phyloP scores from a whole-genome alignment of 2,888 invertebrate genomes.

The Marasmarcha lunaedactyla region DNA sequence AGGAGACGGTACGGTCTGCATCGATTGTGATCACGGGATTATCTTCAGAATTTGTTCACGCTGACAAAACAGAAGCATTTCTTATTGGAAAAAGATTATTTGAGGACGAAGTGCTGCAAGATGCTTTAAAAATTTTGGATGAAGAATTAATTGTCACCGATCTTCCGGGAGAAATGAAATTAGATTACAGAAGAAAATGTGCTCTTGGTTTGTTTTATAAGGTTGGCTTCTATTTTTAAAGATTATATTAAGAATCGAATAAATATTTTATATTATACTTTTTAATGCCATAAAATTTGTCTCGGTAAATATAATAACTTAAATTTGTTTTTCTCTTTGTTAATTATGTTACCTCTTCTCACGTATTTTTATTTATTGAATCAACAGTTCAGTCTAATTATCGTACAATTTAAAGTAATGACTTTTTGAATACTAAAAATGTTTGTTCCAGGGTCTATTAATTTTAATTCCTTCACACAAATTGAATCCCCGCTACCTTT shows the following conservation, averaged over 20 bases:
- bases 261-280: no score
- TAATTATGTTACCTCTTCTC: no score
- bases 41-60: constrained; percentile 63
- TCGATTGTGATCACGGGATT: constrained; percentile 74
- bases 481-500: constrained; percentile 50
- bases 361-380: no score
- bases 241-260: no score
- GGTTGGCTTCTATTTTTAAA: constrained; percentile 34
- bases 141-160: constrained; percentile 71
- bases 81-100: constrained; percentile 36
- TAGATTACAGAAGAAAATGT: constrained; percentile 70
- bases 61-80: constrained; percentile 67
- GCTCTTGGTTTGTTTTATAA: constrained; percentile 76
- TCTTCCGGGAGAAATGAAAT: constrained; percentile 67
- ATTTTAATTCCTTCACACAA: constrained; percentile 52
- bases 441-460: constrained; percentile 50
- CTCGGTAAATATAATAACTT: no score
- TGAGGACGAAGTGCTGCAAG: constrained; percentile 52
- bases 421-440: no score
- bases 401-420: no score
- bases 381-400: no score
- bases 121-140: constrained; percentile 64
- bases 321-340: no score
- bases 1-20: constrained; percentile 41
- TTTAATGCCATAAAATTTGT: no score